Percentiles rank a stretch among this genome's conserved stretches.
These are phyloP conservation scores for Felis chaus DNA, from an alignment of 2,113 vertebrate species.

Conservation along the genomic window DNA sequence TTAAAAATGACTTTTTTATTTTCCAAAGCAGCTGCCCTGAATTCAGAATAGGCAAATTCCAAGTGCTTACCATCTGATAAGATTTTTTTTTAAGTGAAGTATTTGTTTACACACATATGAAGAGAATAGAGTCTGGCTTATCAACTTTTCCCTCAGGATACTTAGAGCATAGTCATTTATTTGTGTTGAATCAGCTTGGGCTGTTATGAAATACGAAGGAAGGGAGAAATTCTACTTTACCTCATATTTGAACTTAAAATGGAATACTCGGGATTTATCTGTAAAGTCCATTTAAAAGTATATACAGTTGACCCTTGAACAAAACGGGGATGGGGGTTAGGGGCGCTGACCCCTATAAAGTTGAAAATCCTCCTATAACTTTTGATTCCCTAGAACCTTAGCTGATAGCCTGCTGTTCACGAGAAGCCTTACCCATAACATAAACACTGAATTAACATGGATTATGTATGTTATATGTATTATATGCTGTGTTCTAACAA, in stretches of 20 bases:
- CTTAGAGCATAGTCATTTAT: constrained; percentile 16
- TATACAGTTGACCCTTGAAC: not conserved
- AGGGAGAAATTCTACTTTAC: constrained; percentile 48
- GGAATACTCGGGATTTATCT: not conserved
- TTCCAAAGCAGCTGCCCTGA: constrained; percentile 74
- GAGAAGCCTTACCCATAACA: not conserved
- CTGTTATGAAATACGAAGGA: constrained; percentile 55
- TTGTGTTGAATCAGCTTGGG: constrained; percentile 54
- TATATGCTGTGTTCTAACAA: not conserved
- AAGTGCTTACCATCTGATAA: constrained; percentile 80
- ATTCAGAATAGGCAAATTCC: constrained; percentile 74
- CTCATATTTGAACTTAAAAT: not conserved
- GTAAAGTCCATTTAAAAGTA: not conserved
- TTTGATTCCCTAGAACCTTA: not conserved
- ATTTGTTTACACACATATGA: constrained; percentile 47
- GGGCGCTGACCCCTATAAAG: not conserved
- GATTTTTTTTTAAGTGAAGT: constrained; percentile 78
- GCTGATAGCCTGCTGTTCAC: not conserved
- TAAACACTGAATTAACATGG: not conserved
- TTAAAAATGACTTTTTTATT: constrained; percentile 69
- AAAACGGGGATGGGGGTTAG: not conserved
- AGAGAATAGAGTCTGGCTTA: constrained; percentile 52
- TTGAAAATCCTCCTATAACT: not conserved
- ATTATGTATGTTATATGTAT: not conserved
- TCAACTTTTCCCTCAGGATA: constrained; percentile 63